Base-by-base conservation (phyloP, 92 coral and sea anemone genomes). In the Hydrozoanthus gracilis region DNA sequence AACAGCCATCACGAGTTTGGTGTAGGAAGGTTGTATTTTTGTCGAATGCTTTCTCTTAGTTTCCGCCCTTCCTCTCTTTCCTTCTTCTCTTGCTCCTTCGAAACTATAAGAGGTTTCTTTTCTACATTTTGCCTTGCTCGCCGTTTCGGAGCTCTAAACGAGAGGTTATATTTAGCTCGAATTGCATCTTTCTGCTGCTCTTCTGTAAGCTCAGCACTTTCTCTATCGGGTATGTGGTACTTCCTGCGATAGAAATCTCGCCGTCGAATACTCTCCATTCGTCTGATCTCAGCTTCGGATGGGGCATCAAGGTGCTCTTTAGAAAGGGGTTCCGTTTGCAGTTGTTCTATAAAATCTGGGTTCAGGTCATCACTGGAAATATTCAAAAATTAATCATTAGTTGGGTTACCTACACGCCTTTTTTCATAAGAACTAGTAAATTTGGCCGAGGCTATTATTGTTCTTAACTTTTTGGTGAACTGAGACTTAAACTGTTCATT, bases 21-120 rank as follows among this genome's bases (percentile, higher is more conserved):
- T n/a, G 73, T 51, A 0, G 75, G 85, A 65, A 93, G 83, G 68
- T 93, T 93, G 55, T 91, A 97, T 87, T 94, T 93, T 3, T 95
- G 95, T 82, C 98, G 88, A 35, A 97, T 97, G 7, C 95, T 87
- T 77, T 97, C 95, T 86, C 99, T 85, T 68, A 93, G 88, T 67
- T 92, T 73, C 69, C 89, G 77, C 15, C 98, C 91, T 12, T 84
- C 92, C 47, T 90, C 84, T 18, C 99, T 83, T 79, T 97, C 99
- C 0, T 82, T 49, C 83, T 82, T 87, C 66, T 97, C 99, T 51
- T 95, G 93, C 6, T 91, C 90, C 78, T 91, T 87, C 10, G 89
- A 64, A 3, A 91, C 66, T 70, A 91, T 71, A 44, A 87, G 87
- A 71, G 87, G 95, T 48, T 97, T 94, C 76, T 93, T 88, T 55